phyloP scores from a whole-genome alignment of 2,888 invertebrate genomes.

The Andrena praecox region DNA sequence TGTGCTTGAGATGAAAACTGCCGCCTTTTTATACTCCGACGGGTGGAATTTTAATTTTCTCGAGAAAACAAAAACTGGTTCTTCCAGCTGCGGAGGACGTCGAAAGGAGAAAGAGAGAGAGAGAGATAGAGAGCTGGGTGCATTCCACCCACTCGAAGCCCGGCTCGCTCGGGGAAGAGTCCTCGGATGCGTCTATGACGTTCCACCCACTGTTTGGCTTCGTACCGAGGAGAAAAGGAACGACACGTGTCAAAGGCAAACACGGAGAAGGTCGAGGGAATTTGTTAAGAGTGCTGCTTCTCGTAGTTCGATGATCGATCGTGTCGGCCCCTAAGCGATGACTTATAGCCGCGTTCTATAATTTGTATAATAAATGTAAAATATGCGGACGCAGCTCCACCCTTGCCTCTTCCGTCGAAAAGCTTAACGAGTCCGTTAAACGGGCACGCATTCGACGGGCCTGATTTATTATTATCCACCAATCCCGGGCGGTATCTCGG shows the following conservation, averaged over 20 bases:
- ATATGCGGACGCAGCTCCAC: slow-evolving; percentile 17
- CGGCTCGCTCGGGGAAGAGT: not conserved
- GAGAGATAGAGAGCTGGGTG: slow-evolving; percentile 53
- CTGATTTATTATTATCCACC: slow-evolving; percentile 34
- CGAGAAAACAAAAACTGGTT: slow-evolving; percentile 75
- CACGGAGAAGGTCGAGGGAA: slow-evolving; percentile 39
- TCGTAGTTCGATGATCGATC: slow-evolving; percentile 55
- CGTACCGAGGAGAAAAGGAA: slow-evolving; percentile 48
- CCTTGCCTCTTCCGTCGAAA: slow-evolving; percentile 13
- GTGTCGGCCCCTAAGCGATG: slow-evolving; percentile 4
- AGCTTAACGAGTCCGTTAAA: slow-evolving; percentile 1
- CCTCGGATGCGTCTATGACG: slow-evolving; percentile 57
- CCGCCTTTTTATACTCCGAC: slow-evolving; percentile 62
- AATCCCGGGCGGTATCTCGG: slow-evolving; percentile 4
- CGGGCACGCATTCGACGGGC: not conserved
- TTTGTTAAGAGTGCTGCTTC: slow-evolving; percentile 30
- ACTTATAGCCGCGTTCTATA: slow-evolving; percentile 31
- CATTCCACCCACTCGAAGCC: slow-evolving; percentile 72
- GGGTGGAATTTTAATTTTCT: slow-evolving; percentile 75
- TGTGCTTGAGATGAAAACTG: slow-evolving; percentile 66
- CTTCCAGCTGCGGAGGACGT: slow-evolving; percentile 47
- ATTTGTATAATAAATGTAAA: slow-evolving; percentile 53
- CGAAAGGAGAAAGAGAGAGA: slow-evolving; percentile 43
- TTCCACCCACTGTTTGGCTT: slow-evolving; percentile 70
- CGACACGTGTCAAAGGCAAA: slow-evolving; percentile 67